These are phyloP conservation scores for Fulmarus glacialis DNA, from an alignment of 2,113 vertebrate genomes.

Conservation along the genomic window DNA sequence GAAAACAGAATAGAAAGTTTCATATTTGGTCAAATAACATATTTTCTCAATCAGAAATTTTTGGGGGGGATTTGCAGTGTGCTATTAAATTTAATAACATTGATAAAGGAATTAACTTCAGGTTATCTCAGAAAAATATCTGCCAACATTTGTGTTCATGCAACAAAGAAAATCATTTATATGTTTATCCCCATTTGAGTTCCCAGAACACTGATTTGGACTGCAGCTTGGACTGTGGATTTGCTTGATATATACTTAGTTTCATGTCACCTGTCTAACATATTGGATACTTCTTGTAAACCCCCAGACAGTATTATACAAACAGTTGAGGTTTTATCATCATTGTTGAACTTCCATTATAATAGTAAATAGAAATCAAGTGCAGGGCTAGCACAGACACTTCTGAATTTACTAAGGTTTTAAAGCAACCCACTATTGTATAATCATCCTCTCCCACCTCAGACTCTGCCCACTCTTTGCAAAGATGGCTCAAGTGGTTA, in stretches of 20 bases:
- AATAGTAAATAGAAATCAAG: background rate
- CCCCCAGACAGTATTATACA: background rate
- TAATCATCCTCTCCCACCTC: background rate
- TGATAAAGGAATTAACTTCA: background rate
- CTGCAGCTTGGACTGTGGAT: background rate
- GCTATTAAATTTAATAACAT: background rate
- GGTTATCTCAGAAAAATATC: background rate
- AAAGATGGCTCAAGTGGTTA: background rate
- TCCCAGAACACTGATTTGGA: background rate
- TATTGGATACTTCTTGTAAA: background rate
- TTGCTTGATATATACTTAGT: background rate
- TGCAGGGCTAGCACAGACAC: background rate
- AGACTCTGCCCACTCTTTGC: background rate
- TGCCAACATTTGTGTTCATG: background rate
- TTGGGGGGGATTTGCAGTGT: background rate
- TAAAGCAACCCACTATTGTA: background rate
- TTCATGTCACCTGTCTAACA: background rate
- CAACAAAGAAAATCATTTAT: background rate
- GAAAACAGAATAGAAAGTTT: background rate
- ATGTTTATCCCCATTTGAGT: background rate
- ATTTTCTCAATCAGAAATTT: background rate
- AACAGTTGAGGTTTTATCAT: background rate
- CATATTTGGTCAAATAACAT: background rate
- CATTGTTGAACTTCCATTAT: background rate
- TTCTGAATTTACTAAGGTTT: background rate